Base-by-base conservation (phyloP, 37 sponge, comb jelly and placozoan genomes). In the Diacarnus erythraeanus region DNA sequence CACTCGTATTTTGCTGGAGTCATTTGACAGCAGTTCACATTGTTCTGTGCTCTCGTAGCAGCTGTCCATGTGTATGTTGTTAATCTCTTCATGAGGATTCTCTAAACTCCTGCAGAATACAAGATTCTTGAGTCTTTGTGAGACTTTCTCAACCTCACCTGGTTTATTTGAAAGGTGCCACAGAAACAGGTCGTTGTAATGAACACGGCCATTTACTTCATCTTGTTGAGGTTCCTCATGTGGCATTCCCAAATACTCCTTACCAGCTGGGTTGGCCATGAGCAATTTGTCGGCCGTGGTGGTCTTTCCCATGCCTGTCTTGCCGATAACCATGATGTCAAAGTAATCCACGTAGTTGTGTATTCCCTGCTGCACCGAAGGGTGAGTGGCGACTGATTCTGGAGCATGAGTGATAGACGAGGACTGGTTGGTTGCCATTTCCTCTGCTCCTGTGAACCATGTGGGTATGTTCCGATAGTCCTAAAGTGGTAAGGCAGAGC, bases 241-340 rank as follows among this genome's bases (percentile, higher is more conserved):
- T 8, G 64, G 64, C 64, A 23, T 15, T 63, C 26, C 30, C 6
- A n/a, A 15, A 25, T 63, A 63, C 64, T 71, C 42, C n/a, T 42
- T 71, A 17, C 35, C 34, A 2, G 6, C 17, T 30, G 74, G 74
- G 27, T 51, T 74, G 2, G 74, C 74, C 2, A 74, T 74, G n/a
- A 85, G 67, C 2, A 78, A 25, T 51, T 78, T 85, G 36, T 85
- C 75, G 2, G 76, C 86, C 26, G 78, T 71, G 23, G 79, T 78
- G 57, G 66, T 85, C 41, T 85, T 85, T 3, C 86, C 86, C 38
- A 65, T 30, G 27, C 86, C 86, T 0, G 86, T 65, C 31, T 31
- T 57, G 1, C 86, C 86, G 22, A 85, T 0, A 26, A 85, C 3
- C 66, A 85, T 47, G 56, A 85, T 41, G 56, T 83, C 75, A 33